These are phyloP conservation scores for Callipepla californica DNA, from an alignment of 2,113 vertebrate genomes.

Conservation along the genomic window DNA sequence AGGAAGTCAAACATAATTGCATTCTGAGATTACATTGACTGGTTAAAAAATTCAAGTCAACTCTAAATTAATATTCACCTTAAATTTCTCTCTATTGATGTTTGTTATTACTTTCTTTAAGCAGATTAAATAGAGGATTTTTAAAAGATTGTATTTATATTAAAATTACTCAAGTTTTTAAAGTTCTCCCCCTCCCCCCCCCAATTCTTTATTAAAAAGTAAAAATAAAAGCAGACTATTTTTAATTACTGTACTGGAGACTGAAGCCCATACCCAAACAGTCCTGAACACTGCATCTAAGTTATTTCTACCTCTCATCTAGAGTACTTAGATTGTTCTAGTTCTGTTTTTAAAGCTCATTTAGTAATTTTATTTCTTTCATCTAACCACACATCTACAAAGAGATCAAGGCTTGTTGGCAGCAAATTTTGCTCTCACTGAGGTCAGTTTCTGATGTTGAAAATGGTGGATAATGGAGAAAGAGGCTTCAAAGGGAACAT, in stretches of 20 bases:
- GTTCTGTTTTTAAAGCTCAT: conserved; percentile 1
- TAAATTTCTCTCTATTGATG: background rate
- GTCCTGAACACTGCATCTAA: background rate
- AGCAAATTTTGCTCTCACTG: conserved; percentile 12
- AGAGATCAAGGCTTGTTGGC: conserved; percentile 9
- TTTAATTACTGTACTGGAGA: conserved; percentile 1
- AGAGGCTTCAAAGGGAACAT: conserved; percentile 69
- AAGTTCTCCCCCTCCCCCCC: too few species aligned
- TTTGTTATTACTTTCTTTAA: background rate
- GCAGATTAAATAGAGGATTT: background rate
- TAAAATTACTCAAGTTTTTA: background rate
- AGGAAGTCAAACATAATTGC: background rate
- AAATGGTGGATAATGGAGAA: conserved; percentile 66
- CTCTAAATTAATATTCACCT: background rate
- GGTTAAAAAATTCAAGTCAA: background rate
- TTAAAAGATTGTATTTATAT: background rate
- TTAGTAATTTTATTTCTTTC: conserved; percentile 57
- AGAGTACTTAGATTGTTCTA: background rate
- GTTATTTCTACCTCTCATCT: conserved; percentile 6
- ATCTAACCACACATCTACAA: conserved; percentile 23
- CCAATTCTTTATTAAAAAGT: background rate
- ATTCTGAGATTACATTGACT: background rate
- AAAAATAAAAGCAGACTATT: background rate
- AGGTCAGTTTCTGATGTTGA: conserved; percentile 49
- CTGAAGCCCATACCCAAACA: background rate